Percentiles rank a stretch among this genome's conserved stretches.
These are phyloP conservation scores for Archips crataeganus DNA, from an alignment of 2,888 invertebrate genomes.

Conservation along the genomic window DNA sequence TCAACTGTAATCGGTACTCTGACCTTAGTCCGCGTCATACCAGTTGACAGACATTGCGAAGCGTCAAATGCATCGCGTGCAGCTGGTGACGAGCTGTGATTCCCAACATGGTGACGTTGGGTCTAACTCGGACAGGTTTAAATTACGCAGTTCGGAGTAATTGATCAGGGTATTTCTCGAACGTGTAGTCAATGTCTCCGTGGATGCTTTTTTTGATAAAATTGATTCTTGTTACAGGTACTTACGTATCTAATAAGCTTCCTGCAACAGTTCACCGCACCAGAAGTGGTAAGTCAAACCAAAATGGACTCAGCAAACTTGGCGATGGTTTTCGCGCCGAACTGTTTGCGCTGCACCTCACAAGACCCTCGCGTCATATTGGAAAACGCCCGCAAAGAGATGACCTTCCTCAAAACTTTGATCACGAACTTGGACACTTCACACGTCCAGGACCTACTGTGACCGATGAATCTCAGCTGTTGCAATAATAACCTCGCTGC, in stretches of 20 bases:
- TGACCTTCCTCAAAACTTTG: conserved; percentile 98
- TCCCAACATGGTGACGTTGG: too few relatives aligned
- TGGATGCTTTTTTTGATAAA: too few relatives aligned
- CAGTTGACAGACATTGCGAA: too few relatives aligned
- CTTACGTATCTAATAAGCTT: conserved; percentile 90
- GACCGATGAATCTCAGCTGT: conserved; percentile 82
- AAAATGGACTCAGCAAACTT: conserved; percentile 99
- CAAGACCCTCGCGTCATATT: conserved; percentile 97
- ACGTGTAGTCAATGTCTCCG: too few relatives aligned
- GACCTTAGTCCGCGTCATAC: too few relatives aligned
- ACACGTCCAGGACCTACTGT: conserved; percentile 90
- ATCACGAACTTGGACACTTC: conserved; percentile 97
- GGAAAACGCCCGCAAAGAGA: conserved; percentile 98
- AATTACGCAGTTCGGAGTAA: too few relatives aligned
- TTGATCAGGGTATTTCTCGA: too few relatives aligned
- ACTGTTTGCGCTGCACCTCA: conserved; percentile 97
- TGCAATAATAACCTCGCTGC: conserved; percentile 70
- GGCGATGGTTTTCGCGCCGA: conserved; percentile 99
- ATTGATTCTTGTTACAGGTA: conserved; percentile 73
- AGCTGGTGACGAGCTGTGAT: too few relatives aligned
- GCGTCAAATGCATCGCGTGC: too few relatives aligned
- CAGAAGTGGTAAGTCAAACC: conserved; percentile 96
- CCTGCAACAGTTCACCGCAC: conserved; percentile 95
- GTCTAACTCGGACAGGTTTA: too few relatives aligned
- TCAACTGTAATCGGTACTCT: too few relatives aligned